Evolutionary conservation across 2,888 invertebrate species (phyloP).

Genomic region (Dromius quadrimaculatus): DNA sequence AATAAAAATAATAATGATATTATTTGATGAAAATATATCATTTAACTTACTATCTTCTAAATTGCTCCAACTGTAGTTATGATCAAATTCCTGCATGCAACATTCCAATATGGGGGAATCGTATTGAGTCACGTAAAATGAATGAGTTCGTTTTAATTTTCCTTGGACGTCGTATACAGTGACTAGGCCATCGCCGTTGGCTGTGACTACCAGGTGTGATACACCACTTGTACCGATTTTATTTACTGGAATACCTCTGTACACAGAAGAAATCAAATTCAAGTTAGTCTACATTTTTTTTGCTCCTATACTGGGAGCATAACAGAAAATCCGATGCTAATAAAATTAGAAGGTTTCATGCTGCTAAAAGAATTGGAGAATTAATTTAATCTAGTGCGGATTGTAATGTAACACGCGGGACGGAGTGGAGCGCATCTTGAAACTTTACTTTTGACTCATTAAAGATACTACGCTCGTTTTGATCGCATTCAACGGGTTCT

Average conservation of each 20-base stretch:
- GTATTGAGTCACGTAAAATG: slow-evolving; percentile 68
- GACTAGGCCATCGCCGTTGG: slow-evolving; percentile 74
- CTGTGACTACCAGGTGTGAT: slow-evolving; percentile 69
- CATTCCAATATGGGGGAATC: slow-evolving; percentile 65
- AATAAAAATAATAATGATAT: background rate
- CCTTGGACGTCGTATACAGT: slow-evolving; percentile 88
- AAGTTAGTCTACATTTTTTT: background rate
- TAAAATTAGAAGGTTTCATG: too few relatives aligned
- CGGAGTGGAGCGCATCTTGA: too few relatives aligned
- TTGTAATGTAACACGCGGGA: too few relatives aligned
- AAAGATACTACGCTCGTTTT: too few relatives aligned
- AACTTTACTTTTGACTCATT: too few relatives aligned
- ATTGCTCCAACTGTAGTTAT: slow-evolving; percentile 61
- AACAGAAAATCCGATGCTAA: too few relatives aligned
- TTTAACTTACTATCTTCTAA: slow-evolving; percentile 61
- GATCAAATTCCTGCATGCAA: slow-evolving; percentile 65
- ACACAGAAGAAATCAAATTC: background rate
- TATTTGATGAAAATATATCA: background rate
- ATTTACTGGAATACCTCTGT: slow-evolving; percentile 57
- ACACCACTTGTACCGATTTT: slow-evolving; percentile 63
- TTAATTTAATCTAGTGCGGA: too few relatives aligned
- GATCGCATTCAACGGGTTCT: too few relatives aligned
- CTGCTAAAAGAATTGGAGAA: too few relatives aligned
- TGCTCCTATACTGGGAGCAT: background rate
- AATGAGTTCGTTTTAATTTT: slow-evolving; percentile 78